A percentile compares a stretch with the other conserved stretches of the same genome.
These are phyloP conservation scores for Archivesica marissinica DNA, from an alignment of 1,140 invertebrate genomes.

Conservation along the genomic window DNA sequence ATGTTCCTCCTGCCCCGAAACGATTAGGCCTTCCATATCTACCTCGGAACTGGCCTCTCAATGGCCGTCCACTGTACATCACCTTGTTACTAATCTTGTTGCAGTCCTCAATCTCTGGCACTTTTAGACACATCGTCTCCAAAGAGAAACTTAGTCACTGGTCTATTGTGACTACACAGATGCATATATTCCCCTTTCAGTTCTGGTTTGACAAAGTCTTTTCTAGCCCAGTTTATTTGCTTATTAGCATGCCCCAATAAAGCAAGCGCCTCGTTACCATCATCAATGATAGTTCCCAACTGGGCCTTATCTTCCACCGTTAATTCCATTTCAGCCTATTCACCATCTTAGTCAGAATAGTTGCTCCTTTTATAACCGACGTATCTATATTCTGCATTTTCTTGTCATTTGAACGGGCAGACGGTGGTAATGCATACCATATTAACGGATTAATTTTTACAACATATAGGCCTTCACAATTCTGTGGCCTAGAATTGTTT, in stretches of 20 bases:
- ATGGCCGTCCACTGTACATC: not conserved
- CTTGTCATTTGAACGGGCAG: constrained; percentile 27
- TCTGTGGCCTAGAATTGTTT: constrained; percentile 36
- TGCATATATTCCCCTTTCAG: constrained; percentile 25
- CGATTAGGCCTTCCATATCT: not conserved
- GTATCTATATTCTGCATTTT: constrained; percentile 56
- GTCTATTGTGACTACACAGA: constrained; percentile 13
- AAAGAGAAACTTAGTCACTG: constrained; percentile 45
- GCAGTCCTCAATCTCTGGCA: constrained; percentile 51
- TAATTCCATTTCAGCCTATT: constrained; percentile 2
- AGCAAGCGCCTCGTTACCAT: constrained; percentile 24
- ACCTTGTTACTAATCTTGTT: constrained; percentile 47
- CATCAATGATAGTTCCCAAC: constrained; percentile 3
- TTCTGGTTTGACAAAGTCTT: constrained; percentile 55
- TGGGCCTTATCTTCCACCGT: not conserved
- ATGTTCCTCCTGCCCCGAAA: too few relatives aligned
- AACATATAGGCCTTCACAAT: constrained; percentile 49
- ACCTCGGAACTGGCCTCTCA: not conserved
- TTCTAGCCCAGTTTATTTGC: constrained; percentile 45
- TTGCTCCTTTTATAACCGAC: constrained; percentile 44
- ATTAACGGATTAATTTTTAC: constrained; percentile 50
- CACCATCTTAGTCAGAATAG: constrained; percentile 29
- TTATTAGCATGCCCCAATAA: constrained; percentile 54
- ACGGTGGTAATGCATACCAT: constrained; percentile 17
- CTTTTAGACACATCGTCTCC: constrained; percentile 58